Evolutionary conservation across 2,113 vertebrate species (phyloP).

Genomic region (Lamprologus ornatipinnis): DNA sequence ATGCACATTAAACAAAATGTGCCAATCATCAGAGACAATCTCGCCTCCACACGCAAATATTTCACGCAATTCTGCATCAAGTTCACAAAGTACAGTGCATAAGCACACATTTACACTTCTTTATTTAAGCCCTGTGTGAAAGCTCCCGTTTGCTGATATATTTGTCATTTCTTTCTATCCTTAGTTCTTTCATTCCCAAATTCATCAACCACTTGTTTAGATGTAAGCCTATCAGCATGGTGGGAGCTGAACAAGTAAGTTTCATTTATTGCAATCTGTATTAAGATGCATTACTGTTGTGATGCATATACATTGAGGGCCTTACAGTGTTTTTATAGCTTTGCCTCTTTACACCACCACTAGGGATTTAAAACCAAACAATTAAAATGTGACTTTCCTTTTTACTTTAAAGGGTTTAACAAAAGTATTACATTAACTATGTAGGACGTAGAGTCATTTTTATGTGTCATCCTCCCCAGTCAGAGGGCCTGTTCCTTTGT

Average conservation of each 20-base stretch:
- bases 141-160: neutral
- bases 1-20: conserved; percentile 98
- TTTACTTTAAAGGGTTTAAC: neutral
- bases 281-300: neutral
- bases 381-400: neutral
- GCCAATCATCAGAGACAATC: conserved; percentile 93
- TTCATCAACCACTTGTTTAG: conserved; percentile 98
- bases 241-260: conserved; percentile 93
- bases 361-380: neutral
- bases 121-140: neutral
- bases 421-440: neutral
- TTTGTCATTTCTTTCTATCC: conserved; percentile 11
- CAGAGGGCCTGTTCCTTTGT: neutral
- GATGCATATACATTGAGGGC: neutral
- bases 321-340: neutral
- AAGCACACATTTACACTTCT: neutral
- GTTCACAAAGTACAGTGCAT: conserved; percentile 86
- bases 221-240: conserved; percentile 99
- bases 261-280: neutral
- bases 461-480: neutral
- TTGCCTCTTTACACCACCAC: neutral
- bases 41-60: conserved; percentile 96
- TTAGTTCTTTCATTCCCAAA: conserved; percentile 96
- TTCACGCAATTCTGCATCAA: conserved; percentile 99
- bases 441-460: neutral